phyloP scores from a whole-genome alignment of 2,113 vertebrate species.

The Paratilapia polleni region DNA sequence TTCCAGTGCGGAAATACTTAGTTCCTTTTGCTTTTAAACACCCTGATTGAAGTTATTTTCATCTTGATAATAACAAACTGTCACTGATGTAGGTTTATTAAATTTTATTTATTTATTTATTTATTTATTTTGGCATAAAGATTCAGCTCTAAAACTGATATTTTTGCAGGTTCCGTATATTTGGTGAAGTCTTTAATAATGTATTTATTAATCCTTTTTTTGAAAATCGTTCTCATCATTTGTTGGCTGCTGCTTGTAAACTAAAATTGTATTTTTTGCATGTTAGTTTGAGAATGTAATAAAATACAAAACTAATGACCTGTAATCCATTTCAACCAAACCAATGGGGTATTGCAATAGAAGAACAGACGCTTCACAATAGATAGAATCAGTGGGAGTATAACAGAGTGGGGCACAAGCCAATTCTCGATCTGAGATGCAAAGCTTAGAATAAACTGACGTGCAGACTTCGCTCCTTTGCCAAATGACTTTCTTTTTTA shows the following conservation, averaged over 20 bases:
- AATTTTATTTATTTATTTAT: not conserved
- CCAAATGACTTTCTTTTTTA: constrained; percentile 23
- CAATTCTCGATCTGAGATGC: constrained; percentile 48
- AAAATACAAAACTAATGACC: constrained; percentile 17
- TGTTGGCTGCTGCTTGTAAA: constrained; percentile 21
- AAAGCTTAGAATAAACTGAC: constrained; percentile 60
- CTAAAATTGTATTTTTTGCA: constrained; percentile 8
- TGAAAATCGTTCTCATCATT: not conserved
- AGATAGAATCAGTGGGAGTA: constrained; percentile 57
- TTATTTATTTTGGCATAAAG: not conserved
- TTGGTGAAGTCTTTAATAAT: not conserved
- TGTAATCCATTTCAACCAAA: constrained; percentile 35
- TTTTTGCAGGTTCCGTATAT: constrained; percentile 12
- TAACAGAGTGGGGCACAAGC: constrained; percentile 44
- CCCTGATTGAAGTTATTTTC: not conserved
- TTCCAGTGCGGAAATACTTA: not conserved
- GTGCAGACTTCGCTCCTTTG: constrained; percentile 18
- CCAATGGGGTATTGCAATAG: constrained; percentile 32
- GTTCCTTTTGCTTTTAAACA: not conserved
- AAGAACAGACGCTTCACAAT: constrained; percentile 59
- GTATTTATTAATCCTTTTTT: not conserved
- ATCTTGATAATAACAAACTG: not conserved
- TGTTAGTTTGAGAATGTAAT: not conserved
- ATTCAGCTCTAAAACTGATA: constrained; percentile 1
- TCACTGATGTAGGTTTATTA: not conserved